A percentile compares a stretch with the other conserved stretches of the same genome.
phyloP scores from a whole-genome alignment of 2,888 invertebrate genomes.

The Antheraea assamensis region DNA sequence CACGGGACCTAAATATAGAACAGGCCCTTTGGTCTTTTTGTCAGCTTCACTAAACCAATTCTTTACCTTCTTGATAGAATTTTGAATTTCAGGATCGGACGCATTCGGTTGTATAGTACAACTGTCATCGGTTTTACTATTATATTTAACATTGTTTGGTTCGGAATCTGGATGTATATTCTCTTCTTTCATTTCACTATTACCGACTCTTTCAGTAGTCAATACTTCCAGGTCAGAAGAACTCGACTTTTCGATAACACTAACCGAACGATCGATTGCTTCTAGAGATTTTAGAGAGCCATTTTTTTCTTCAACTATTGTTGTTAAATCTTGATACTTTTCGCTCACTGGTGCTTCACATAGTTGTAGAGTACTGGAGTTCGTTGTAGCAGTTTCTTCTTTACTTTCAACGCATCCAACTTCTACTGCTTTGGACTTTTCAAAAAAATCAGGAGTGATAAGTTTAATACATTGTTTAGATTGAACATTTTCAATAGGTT shows the following conservation, averaged over 20 bases:
- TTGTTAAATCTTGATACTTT: not conserved
- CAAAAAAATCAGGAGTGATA: constrained; percentile 51
- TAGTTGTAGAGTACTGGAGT: not conserved
- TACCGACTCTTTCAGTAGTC: not conserved
- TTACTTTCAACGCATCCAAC: not conserved
- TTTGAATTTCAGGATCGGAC: constrained; percentile 34
- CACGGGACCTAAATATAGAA: constrained; percentile 35
- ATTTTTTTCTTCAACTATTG: not conserved
- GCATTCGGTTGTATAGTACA: not conserved
- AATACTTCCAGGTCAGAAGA: not conserved
- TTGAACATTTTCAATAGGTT: not conserved
- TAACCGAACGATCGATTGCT: not conserved
- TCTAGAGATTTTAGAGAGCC: not conserved
- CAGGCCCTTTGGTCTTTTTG: constrained; percentile 25
- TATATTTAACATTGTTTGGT: not conserved
- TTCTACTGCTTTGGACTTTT: constrained; percentile 11
- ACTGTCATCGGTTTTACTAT: not conserved
- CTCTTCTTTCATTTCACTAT: not conserved
- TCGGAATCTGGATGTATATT: not conserved
- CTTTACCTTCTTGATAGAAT: constrained; percentile 51
- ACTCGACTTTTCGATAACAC: not conserved
- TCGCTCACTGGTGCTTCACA: not conserved
- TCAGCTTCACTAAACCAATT: constrained; percentile 42
- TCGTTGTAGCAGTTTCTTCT: constrained; percentile 22
- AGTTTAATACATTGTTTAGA: constrained; percentile 31